phyloP scores from a whole-genome alignment of 2,888 invertebrate genomes.

The Phasia obesa region DNA sequence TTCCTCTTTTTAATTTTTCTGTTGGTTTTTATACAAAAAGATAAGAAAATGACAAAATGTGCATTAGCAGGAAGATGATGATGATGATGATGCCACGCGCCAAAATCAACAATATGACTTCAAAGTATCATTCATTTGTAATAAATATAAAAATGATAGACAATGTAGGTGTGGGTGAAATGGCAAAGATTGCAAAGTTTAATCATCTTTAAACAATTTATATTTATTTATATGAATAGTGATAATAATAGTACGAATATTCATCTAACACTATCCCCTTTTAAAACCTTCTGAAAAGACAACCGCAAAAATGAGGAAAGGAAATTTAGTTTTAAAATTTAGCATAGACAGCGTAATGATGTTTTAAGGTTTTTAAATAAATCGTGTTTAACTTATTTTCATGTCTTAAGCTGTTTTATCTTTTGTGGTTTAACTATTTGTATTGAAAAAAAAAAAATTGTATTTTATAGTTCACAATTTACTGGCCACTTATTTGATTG shows the following conservation, averaged over 20 bases:
- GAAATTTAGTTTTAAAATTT: neutral
- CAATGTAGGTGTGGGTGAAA: slow-evolving; percentile 26
- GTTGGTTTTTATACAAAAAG: slow-evolving; percentile 28
- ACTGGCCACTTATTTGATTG: slow-evolving; percentile 14
- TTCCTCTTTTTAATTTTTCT: neutral
- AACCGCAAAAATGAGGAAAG: neutral
- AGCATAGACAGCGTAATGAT: neutral
- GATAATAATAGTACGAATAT: slow-evolving; percentile 10
- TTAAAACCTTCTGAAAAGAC: neutral
- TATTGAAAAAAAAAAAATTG: neutral
- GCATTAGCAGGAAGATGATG: slow-evolving; percentile 48
- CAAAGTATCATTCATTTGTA: neutral
- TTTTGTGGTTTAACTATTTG: neutral
- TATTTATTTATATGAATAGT: slow-evolving; percentile 27
- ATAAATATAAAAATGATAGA: neutral
- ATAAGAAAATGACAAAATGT: slow-evolving; percentile 53
- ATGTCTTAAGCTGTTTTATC: slow-evolving; percentile 8
- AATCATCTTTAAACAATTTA: slow-evolving; percentile 54
- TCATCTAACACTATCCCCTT: neutral
- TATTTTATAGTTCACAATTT: neutral
- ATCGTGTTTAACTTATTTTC: slow-evolving; percentile 4
- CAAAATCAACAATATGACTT: slow-evolving; percentile 55
- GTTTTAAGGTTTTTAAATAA: neutral
- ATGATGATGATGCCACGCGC: slow-evolving; percentile 61
- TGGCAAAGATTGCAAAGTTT: slow-evolving; percentile 37